Evolutionary conservation across 2,113 vertebrate genomes (phyloP), one percentile per base, ranked within the genome.

Genomic region (Cyphomyrus plagiostoma): DNA sequence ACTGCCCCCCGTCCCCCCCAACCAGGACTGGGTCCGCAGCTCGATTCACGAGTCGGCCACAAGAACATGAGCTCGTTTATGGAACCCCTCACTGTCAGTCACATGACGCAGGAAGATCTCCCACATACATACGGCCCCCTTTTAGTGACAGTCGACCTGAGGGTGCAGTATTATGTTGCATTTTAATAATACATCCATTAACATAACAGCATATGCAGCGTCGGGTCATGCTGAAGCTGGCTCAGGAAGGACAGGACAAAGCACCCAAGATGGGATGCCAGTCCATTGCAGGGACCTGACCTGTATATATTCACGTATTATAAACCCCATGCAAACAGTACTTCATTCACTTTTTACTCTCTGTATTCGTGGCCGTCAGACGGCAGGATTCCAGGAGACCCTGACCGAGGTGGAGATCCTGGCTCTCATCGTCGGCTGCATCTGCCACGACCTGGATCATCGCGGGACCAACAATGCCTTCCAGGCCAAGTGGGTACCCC

Each of bases 391-490:
- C 95, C 98, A 99, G 94, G 97, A 99, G 95, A 98, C 98, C 90
- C 96, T 99, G 93, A 97, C 96, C 3, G 98, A 99, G 90, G 96
- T 97, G 94, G 98, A 99, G 97, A 98, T 97, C 95, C 96, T 99
- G 94, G 98, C 98, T 0, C 97, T 99, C 91, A 97, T 99, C 92
- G 98, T 99, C 91, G 98, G 98, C 91, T 99, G 98, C 94, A 96
- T 99, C 90, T 99, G 98, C 96, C 98, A 99, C 0, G 98, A 99
- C 96, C 96, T 99, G 92, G 98, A 99, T 96, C 98, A 99, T 97
- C 97, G 98, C 93, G 98, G 98, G 95, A 99, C 98, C 94, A 99
- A 99, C 96, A 99, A 99, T 91, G 98, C 98, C 93, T 99, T 99
- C 94, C 98, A 99, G 95, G 98, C 98, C 91, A 99, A 99, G 98